Conservation (phyloP, 2,888 invertebrate genomes). For the Tenthredo scrophulariae region DNA sequence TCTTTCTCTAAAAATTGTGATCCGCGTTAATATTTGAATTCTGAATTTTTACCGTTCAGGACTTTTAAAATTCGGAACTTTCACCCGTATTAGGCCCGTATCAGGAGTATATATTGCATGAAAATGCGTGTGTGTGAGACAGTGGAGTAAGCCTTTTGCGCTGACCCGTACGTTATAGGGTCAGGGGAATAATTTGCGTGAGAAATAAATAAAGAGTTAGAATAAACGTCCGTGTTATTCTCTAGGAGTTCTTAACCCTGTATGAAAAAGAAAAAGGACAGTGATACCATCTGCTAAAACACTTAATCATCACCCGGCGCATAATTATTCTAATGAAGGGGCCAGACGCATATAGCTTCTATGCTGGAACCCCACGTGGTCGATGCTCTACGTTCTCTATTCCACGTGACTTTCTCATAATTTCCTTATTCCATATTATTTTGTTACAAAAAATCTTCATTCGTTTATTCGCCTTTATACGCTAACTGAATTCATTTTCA, state of each 20-base stretch:
- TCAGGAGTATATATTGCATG: background rate
- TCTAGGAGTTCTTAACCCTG: background rate
- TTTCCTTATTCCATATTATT: background rate
- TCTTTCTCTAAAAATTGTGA: no score
- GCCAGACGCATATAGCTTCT: constrained; percentile 61
- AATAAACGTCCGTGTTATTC: constrained; percentile 18
- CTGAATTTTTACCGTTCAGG: no score
- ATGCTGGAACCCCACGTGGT: constrained; percentile 36
- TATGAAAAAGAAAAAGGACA: constrained; percentile 42
- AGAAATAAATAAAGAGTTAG: constrained; percentile 23
- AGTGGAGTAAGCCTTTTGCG: constrained; percentile 11
- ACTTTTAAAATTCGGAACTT: no score
- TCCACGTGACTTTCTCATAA: constrained; percentile 4
- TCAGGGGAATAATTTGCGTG: constrained; percentile 41
- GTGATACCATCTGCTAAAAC: constrained; percentile 59
- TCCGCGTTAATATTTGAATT: no score
- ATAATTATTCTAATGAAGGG: constrained; percentile 70
- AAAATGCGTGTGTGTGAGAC: background rate
- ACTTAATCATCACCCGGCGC: constrained; percentile 66
- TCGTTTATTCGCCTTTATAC: background rate
- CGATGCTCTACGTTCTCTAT: background rate
- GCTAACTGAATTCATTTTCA: background rate
- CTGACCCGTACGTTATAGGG: background rate
- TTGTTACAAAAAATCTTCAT: background rate
- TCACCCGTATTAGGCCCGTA: no score